Conservation (phyloP, 2,888 invertebrate genomes). For the Eristalis pertinax region DNA sequence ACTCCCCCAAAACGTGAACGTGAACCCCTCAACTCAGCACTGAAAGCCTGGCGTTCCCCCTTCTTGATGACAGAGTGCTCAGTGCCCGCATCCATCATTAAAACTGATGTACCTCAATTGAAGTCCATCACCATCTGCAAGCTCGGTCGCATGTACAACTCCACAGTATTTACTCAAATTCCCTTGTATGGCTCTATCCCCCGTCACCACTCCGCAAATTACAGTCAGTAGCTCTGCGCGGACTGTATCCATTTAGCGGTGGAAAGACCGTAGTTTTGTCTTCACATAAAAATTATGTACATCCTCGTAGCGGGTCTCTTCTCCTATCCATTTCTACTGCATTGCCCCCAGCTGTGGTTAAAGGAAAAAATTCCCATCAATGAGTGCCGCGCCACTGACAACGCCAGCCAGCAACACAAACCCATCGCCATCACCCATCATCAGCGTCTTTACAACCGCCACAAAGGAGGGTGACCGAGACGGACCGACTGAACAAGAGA, state of each 20-base stretch:
- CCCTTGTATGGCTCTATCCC: background rate
- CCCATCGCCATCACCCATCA: background rate
- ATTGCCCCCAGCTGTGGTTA: conserved; percentile 43
- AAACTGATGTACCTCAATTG: background rate
- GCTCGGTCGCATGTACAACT: background rate
- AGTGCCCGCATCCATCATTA: conserved; percentile 8
- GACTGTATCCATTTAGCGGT: conserved; percentile 36
- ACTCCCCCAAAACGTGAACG: background rate
- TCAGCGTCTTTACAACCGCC: conserved; percentile 15
- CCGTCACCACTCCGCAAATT: background rate
- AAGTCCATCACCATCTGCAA: conserved; percentile 12
- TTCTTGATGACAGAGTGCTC: background rate
- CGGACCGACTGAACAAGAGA: background rate
- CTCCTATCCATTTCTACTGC: conserved; percentile 32
- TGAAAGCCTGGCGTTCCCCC: background rate
- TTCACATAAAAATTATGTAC: conserved; percentile 14
- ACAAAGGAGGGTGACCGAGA: background rate
- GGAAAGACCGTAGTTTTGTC: background rate
- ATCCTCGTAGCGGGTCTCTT: conserved; percentile 3
- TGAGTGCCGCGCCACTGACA: background rate
- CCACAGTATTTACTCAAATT: background rate
- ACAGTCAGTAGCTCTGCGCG: conserved; percentile 19
- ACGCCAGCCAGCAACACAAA: background rate
- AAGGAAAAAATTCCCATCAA: conserved; percentile 31
- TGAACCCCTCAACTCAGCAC: background rate